Evolutionary conservation across 2,888 invertebrate genomes (phyloP).

Genomic region (Thecocarcelia acutangulata): DNA sequence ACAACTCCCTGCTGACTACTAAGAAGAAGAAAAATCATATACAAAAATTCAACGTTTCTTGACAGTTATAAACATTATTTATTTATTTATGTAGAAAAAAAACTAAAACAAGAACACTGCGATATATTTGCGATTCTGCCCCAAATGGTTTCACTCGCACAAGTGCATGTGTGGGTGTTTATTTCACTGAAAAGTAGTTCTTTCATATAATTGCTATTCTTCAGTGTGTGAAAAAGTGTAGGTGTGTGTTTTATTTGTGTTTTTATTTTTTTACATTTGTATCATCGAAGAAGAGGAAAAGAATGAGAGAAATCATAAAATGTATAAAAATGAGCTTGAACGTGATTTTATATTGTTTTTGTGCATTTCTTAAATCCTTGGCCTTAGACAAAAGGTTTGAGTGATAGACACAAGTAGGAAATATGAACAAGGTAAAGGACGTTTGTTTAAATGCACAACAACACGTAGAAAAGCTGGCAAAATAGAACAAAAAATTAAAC

Average conservation of each 20-base stretch:
- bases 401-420: slow-evolving; percentile 49
- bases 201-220: neutral
- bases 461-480: neutral
- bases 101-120: neutral
- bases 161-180: neutral
- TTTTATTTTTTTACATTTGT: neutral
- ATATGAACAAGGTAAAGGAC: slow-evolving; percentile 57
- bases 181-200: slow-evolving; percentile 2
- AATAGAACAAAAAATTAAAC: neutral
- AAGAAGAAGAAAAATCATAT: neutral
- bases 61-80: slow-evolving; percentile 31
- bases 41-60: slow-evolving; percentile 4
- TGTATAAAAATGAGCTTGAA: slow-evolving; percentile 28
- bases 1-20: neutral
- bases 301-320: slow-evolving; percentile 1
- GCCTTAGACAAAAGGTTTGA: slow-evolving; percentile 40
- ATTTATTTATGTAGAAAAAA: slow-evolving; percentile 14
- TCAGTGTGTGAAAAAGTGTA: neutral
- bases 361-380: slow-evolving; percentile 46
- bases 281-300: neutral
- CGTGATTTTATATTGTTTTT: slow-evolving; percentile 39
- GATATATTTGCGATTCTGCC: neutral
- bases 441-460: slow-evolving; percentile 5
- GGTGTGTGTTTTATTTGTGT: neutral
- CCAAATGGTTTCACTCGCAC: neutral